Conservation (phyloP, 2,888 invertebrate species). For the Orchestes rusci region DNA sequence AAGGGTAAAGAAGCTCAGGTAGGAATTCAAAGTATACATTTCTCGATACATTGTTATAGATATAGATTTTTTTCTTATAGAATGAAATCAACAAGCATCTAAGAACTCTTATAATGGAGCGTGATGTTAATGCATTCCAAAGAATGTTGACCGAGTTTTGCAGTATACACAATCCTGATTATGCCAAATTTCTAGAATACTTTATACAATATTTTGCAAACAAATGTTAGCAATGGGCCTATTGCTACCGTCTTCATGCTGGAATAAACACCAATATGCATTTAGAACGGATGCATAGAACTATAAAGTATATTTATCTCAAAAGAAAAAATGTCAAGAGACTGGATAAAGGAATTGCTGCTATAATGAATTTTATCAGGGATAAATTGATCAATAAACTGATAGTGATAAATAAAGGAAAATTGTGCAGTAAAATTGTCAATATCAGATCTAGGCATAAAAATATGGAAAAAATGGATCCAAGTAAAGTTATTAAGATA, state of each 20-base stretch:
- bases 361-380: conserved; percentile 9
- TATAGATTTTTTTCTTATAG: conserved; percentile 10
- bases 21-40: conserved; percentile 2
- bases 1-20: conserved; percentile 17
- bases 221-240: conserved; percentile 26
- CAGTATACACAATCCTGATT: conserved; percentile 16
- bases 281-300: neutral
- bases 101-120: conserved; percentile 21
- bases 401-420: conserved; percentile 22
- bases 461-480: conserved; percentile 8
- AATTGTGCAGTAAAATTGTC: conserved; percentile 14
- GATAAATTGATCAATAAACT: conserved; percentile 26
- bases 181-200: conserved; percentile 24
- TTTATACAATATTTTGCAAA: conserved; percentile 25
- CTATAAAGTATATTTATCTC: neutral
- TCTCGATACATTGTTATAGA: neutral
- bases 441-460: conserved; percentile 13
- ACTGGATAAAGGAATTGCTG: neutral
- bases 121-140: conserved; percentile 24
- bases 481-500: conserved; percentile 1
- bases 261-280: conserved; percentile 11
- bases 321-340: neutral
- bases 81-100: conserved; percentile 22
- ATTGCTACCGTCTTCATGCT: conserved; percentile 24
- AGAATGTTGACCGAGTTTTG: conserved; percentile 22